These are phyloP conservation scores for Dolichallabes microphthalmus DNA, from an alignment of 2,113 vertebrate genomes.

Conservation along the genomic window DNA sequence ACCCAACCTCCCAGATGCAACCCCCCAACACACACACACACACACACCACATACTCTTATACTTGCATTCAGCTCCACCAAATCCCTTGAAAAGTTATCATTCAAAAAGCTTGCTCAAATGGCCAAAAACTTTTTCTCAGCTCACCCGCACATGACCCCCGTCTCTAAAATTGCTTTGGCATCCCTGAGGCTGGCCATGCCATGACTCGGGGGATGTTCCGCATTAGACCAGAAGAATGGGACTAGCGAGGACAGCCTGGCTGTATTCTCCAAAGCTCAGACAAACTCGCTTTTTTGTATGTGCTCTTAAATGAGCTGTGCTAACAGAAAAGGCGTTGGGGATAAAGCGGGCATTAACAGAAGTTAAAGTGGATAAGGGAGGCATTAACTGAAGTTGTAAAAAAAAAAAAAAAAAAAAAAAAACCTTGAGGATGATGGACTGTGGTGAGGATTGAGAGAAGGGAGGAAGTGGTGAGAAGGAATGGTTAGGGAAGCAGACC, in stretches of 20 bases:
- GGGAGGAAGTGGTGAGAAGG: conserved; percentile 28
- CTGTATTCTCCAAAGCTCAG: conserved; percentile 73
- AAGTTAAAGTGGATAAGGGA: conserved; percentile 72
- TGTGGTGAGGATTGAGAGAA: conserved; percentile 50
- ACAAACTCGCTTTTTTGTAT: conserved; percentile 74
- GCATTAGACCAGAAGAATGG: conserved; percentile 76
- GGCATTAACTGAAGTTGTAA: conserved; percentile 72
- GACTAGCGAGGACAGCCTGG: conserved; percentile 69
- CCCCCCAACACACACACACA: not conserved
- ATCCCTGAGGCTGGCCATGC: conserved; percentile 78
- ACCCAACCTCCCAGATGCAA: not conserved
- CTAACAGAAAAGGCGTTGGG: conserved; percentile 71
- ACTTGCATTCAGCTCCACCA: not conserved
- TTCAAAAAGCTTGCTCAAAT: conserved; percentile 35
- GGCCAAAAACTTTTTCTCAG: conserved; percentile 45
- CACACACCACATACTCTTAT: not conserved
- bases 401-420: conserved; percentile 27
- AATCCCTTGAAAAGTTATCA: conserved; percentile 61
- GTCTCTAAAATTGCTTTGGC: conserved; percentile 75
- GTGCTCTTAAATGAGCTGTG: conserved; percentile 77
- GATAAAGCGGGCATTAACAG: conserved; percentile 75
- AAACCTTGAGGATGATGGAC: conserved; percentile 71
- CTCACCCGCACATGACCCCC: conserved; percentile 75
- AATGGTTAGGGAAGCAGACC: conserved; percentile 44
- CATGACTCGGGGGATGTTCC: conserved; percentile 80